Percentiles rank a stretch among this genome's conserved stretches.
Evolutionary conservation across 2,888 invertebrate species (phyloP).

Genomic region (Apamea crenata): DNA sequence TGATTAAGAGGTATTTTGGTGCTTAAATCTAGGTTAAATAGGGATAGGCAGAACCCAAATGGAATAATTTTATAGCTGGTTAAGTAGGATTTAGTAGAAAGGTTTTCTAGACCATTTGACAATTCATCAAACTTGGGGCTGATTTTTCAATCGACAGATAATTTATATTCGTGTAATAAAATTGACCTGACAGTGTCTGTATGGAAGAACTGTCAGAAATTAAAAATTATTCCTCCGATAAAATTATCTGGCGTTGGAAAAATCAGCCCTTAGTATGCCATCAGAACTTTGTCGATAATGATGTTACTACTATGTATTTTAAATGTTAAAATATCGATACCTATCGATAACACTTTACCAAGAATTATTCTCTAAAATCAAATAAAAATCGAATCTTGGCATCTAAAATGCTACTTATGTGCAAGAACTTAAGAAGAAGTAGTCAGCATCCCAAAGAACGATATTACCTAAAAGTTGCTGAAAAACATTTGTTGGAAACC

Average conservation of each 20-base stretch:
- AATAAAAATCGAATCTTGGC: background rate
- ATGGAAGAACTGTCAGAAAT: too few relatives aligned
- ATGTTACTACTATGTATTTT: background rate
- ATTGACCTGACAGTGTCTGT: too few relatives aligned
- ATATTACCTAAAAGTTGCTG: background rate
- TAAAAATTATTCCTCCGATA: too few relatives aligned
- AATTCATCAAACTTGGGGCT: background rate
- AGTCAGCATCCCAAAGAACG: background rate
- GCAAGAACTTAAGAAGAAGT: background rate
- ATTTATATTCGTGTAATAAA: too few relatives aligned
- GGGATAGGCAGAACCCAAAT: background rate
- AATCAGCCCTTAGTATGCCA: too few relatives aligned
- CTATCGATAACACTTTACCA: background rate
- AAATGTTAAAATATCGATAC: background rate
- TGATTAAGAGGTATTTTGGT: background rate
- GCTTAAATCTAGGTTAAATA: conserved; percentile 8
- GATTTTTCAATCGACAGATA: too few relatives aligned
- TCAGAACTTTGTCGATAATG: background rate
- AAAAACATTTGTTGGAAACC: conserved; percentile 14
- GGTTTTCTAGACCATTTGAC: background rate
- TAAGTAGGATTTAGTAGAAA: background rate
- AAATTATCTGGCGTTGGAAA: too few relatives aligned
- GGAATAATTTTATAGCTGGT: background rate
- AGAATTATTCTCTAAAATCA: background rate
- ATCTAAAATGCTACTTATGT: background rate